Conservation (phyloP, 2,113 vertebrate species). For the Oreochromis aureus region DNA sequence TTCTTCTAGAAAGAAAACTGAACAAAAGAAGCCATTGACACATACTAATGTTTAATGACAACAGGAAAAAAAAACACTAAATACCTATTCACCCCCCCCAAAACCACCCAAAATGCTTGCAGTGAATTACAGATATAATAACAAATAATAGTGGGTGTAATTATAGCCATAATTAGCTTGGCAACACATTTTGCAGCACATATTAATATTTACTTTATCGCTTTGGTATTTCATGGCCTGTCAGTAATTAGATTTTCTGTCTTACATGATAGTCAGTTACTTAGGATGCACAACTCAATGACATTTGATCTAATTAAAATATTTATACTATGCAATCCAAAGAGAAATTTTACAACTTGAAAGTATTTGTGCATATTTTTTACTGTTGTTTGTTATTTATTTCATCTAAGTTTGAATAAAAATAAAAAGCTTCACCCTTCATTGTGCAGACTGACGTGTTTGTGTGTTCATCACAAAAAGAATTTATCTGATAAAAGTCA, state of each 20-base stretch:
- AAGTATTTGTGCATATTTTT: neutral
- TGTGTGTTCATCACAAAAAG: neutral
- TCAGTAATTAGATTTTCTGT: neutral
- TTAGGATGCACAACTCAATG: neutral
- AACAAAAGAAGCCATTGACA: neutral
- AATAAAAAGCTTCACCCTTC: neutral
- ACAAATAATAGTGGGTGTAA: neutral
- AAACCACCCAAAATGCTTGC: neutral
- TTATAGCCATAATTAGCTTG: neutral
- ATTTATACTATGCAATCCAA: neutral
- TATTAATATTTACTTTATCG: neutral
- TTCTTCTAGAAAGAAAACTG: neutral
- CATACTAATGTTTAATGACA: neutral
- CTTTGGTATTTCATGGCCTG: neutral
- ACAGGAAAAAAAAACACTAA: neutral
- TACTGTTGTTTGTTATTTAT: neutral
- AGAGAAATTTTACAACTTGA: neutral
- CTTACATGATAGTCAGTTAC: neutral
- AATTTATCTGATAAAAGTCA: neutral
- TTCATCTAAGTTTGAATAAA: neutral
- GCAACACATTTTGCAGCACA: neutral
- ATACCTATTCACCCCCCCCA: neutral
- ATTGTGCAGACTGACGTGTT: neutral
- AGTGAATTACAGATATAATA: neutral
- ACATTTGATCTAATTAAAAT: neutral